Percentiles rank a stretch among this genome's conserved stretches.
Conservation (phyloP, 2,888 invertebrate genomes). For the Shargacucullia verbasci region DNA sequence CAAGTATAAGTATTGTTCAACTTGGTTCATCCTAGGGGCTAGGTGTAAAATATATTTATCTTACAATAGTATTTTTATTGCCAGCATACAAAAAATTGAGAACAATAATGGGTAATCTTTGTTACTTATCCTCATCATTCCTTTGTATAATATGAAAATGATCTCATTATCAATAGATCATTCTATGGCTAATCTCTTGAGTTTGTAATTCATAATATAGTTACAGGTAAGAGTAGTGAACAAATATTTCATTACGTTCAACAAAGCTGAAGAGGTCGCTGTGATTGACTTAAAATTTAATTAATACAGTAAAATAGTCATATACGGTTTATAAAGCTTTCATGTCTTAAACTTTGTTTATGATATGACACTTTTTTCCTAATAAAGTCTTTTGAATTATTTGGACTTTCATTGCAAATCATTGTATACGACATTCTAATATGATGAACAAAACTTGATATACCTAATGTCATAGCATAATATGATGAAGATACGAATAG, state of each 20-base stretch:
- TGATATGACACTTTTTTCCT: constrained; percentile 38
- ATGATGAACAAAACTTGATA: no score
- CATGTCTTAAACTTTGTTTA: constrained; percentile 40
- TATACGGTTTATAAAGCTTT: constrained; percentile 34
- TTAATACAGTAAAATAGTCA: constrained; percentile 31
- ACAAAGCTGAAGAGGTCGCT: constrained; percentile 56
- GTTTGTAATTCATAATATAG: constrained; percentile 31
- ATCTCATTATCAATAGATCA: constrained; percentile 57
- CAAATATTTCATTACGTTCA: constrained; percentile 48
- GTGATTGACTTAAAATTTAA: constrained; percentile 52
- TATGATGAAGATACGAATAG: no score
- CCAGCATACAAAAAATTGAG: no score
- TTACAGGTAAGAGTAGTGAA: constrained; percentile 38
- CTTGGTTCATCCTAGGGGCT: no score
- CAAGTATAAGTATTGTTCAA: no score
- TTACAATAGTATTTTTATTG: no score
- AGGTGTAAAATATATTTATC: no score
- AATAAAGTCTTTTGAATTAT: constrained; percentile 38
- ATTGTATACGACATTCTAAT: no score
- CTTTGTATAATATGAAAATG: constrained; percentile 42
- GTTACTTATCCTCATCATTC: constrained; percentile 46
- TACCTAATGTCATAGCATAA: no score
- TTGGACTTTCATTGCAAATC: constrained; percentile 10
- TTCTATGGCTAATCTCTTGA: constrained; percentile 40
- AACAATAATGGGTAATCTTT: constrained; percentile 1